These are phyloP conservation scores for Podargus strigoides DNA, from an alignment of 2,797 vertebrate species.

Conservation along the genomic window DNA sequence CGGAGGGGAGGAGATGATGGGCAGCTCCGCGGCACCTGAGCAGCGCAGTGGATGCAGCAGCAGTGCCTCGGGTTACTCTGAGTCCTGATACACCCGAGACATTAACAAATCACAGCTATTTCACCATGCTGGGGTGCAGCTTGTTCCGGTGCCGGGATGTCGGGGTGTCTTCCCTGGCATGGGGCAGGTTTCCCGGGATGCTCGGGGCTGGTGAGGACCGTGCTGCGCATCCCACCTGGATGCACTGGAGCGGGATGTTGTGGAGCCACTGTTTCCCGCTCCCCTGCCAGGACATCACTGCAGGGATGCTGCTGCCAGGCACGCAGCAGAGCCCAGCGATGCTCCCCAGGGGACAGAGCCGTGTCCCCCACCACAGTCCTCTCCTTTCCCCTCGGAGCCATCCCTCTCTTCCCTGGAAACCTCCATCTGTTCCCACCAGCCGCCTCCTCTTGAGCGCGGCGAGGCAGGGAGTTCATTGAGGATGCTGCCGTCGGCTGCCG, in stretches of 20 bases:
- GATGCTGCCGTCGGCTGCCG: not conserved
- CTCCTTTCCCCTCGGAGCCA: not conserved
- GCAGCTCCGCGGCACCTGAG: fast-evolving
- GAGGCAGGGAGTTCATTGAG: conserved; percentile 5
- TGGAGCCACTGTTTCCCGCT: not conserved
- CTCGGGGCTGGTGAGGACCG: not conserved
- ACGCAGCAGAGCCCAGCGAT: fast-evolving
- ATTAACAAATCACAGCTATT: not conserved
- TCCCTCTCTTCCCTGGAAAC: not conserved
- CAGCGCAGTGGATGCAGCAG: not conserved
- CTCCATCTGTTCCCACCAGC: not conserved
- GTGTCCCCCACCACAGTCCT: fast-evolving
- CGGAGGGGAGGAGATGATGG: not conserved
- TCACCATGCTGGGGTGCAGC: not conserved
- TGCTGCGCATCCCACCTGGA: not conserved
- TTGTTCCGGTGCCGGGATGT: fast-evolving
- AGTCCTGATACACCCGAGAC: not conserved
- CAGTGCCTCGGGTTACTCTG: not conserved
- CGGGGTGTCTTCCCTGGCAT: fast-evolving
- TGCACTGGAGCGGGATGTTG: not conserved
- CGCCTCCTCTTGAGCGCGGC: not conserved
- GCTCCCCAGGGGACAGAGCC: not conserved
- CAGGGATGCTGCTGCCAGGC: not conserved
- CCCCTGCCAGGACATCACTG: not conserved
- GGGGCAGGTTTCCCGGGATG: not conserved